Conservation (phyloP, 2,888 invertebrate species). For the Orthonevra nobilis region DNA sequence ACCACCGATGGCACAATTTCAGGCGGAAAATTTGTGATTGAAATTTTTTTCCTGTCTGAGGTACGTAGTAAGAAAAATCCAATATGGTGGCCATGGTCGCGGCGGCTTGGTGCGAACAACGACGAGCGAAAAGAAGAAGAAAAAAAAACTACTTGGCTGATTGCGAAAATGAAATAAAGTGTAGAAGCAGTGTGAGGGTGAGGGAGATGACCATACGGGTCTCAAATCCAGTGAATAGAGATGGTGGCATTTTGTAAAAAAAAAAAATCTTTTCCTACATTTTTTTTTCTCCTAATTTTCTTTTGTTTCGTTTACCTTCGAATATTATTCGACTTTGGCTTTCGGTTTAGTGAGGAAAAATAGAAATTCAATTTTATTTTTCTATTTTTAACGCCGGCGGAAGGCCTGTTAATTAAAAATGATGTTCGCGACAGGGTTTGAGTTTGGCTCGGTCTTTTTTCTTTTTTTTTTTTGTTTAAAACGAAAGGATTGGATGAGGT, state of each 20-base stretch:
- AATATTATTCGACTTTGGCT: too few species aligned
- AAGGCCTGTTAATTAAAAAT: too few species aligned
- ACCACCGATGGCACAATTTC: constrained; percentile 82
- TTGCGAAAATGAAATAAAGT: constrained; percentile 44
- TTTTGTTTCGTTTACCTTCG: too few species aligned
- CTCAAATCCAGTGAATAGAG: constrained; percentile 37
- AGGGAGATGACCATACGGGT: constrained; percentile 24
- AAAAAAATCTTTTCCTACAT: constrained; percentile 4
- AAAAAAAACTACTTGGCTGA: constrained; percentile 21
- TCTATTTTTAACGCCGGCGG: constrained; percentile 8
- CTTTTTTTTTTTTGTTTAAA: not conserved
- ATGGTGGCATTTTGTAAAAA: constrained; percentile 41
- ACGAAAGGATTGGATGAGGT: not conserved
- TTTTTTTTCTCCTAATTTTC: constrained; percentile 19
- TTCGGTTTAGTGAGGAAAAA: constrained; percentile 1
- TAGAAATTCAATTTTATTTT: constrained; percentile 45
- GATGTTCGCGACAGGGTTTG: too few species aligned
- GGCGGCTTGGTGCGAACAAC: constrained; percentile 79
- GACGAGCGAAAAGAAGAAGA: constrained; percentile 22
- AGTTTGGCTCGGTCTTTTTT: too few species aligned
- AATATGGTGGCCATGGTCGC: constrained; percentile 80
- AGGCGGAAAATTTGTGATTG: constrained; percentile 84
- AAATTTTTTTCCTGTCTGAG: constrained; percentile 82
- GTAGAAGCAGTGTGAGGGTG: constrained; percentile 45
- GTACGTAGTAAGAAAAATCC: constrained; percentile 81